phyloP scores from a whole-genome alignment of 2,797 vertebrate genomes.

The Hephaestus fuliginosus region DNA sequence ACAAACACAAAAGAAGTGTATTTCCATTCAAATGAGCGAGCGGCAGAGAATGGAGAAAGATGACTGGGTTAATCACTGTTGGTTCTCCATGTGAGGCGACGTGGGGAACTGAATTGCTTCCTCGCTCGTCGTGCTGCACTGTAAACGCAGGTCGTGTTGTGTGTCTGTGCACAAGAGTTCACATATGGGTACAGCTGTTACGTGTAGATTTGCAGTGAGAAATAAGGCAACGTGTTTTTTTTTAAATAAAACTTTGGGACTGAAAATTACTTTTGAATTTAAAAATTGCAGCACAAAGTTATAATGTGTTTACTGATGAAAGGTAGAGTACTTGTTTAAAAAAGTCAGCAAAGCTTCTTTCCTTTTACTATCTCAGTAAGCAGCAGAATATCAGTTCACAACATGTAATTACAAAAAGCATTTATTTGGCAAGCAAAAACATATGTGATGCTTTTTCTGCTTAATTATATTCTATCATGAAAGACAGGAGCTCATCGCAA shows the following conservation, averaged over 20 bases:
- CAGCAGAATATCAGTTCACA: background rate
- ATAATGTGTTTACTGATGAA: background rate
- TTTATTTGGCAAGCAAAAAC: background rate
- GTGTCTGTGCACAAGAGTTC: background rate
- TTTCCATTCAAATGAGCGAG: slow-evolving; percentile 1
- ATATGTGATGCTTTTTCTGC: background rate
- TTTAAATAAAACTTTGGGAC: background rate
- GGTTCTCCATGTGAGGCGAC: background rate
- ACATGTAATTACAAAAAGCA: background rate
- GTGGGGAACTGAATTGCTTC: background rate
- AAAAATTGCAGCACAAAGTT: background rate
- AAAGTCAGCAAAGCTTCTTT: background rate
- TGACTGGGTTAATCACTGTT: background rate
- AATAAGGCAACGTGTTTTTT: background rate
- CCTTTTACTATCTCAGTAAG: background rate
- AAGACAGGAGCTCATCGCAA: background rate
- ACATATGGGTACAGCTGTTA: slow-evolving; percentile 24
- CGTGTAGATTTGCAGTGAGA: slow-evolving; percentile 5
- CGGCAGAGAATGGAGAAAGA: background rate
- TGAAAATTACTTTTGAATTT: background rate
- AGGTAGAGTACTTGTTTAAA: background rate
- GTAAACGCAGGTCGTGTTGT: slow-evolving; percentile 1
- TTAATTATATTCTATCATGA: background rate
- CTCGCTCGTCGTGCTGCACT: background rate
- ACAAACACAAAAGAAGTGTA: background rate